Percentiles rank a stretch among this genome's conserved stretches.
phyloP scores from a whole-genome alignment of 2,113 vertebrate genomes.

The Cyphomyrus plagiostoma region DNA sequence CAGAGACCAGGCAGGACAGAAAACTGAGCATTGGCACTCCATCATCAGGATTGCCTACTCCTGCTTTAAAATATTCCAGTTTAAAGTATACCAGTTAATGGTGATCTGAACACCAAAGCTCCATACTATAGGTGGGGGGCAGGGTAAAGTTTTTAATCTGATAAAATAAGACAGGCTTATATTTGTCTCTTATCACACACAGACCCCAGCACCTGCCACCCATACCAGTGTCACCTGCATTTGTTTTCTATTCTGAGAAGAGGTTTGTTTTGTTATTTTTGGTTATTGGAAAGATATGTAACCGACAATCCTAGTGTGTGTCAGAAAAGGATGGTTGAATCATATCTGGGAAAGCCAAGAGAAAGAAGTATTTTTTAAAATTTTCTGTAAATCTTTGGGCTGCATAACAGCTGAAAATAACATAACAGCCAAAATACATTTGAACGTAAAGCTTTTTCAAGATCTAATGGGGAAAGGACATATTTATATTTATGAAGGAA shows the following conservation, averaged over 20 bases:
- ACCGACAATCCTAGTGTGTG: not conserved
- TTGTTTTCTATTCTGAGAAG: not conserved
- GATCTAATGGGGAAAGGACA: not conserved
- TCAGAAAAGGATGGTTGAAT: not conserved
- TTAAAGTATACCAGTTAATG: not conserved
- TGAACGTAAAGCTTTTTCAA: not conserved
- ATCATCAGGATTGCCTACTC: not conserved
- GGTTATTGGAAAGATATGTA: slow-evolving; percentile 3
- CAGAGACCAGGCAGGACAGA: not conserved
- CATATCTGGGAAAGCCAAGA: not conserved
- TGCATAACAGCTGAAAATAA: not conserved
- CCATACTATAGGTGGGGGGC: not conserved
- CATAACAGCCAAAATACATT: not conserved
- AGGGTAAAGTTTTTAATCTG: not conserved
- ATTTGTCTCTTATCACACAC: not conserved
- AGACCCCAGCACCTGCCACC: not conserved
- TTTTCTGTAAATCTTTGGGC: not conserved
- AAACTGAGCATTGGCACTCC: not conserved
- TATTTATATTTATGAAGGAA: not conserved
- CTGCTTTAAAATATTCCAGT: not conserved
- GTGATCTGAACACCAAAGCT: not conserved
- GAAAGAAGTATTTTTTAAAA: not conserved
- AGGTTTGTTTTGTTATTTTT: not conserved
- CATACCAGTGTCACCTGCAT: not conserved
- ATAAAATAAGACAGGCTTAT: not conserved